Evolutionary conservation across 1,140 invertebrate species (phyloP), one percentile per base, ranked within the genome.

Genomic region (Cherax quadricarinatus): DNA sequence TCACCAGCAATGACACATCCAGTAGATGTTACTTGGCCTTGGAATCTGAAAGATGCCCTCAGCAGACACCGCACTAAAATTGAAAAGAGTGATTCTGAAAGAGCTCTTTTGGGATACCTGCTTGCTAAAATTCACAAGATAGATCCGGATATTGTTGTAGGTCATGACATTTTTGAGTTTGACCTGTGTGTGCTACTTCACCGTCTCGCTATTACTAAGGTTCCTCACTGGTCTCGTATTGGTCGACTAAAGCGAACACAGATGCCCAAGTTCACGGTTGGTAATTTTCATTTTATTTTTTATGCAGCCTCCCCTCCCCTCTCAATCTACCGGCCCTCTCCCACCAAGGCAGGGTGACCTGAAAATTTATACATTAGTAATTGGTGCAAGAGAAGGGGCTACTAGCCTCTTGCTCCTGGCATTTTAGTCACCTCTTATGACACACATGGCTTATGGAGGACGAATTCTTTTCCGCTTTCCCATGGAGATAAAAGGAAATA

Each of bases 81-180:
- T 12, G 97, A 98, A 89, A 97, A 95, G 79, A 97, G 97, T 94
- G 97, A 98, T 85, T 97, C 97, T 12, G 99, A 99, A 96, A 95
- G 97, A 93, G 97, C 97, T 73, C 95, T 99, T 3, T 95, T 99
- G 0, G 98, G 92, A 91, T 97, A 97, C 95, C 97, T 99, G 91
- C 95, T 99, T 84, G 96, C 97, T 0, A 97, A 98, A 94, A 97
- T 99, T 91, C 96, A 97, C 94, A 97, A 97, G 94, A 95, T 98
- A 62, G 99, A 99, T 96, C 98, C 99, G 0, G 99, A 99, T 96
- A 95, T 99, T 16, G 96, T 99, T 81, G 96, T 99, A 9, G 98
- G 98, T 3, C 98, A 99, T 95, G 98, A 99, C 95, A 96, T 98
- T 48, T 96, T 97, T 94, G 97, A 97, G 12, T 98, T 98, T 95